Conservation (phyloP, 2,888 invertebrate species). For the Pogonocherus hispidulus region DNA sequence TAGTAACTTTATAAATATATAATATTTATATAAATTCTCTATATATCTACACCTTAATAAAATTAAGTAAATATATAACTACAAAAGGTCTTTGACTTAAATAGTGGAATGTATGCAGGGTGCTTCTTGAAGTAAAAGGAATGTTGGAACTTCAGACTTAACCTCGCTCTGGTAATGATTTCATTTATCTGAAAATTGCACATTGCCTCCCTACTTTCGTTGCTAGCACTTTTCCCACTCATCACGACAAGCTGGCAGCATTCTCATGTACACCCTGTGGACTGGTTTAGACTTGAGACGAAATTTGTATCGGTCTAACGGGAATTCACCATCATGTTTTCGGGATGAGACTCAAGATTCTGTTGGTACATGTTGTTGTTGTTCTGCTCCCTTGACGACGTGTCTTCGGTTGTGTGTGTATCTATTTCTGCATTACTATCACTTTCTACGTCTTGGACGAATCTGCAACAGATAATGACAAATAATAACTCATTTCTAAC, state of each 20-base stretch:
- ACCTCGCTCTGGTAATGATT: conserved; percentile 8
- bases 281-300: background rate
- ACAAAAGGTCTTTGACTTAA: conserved; percentile 28
- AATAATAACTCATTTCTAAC: no score
- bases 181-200: background rate
- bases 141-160: conserved; percentile 16
- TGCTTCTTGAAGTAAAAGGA: conserved; percentile 13
- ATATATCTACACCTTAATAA: conserved; percentile 16
- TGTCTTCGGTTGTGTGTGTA: conserved; percentile 53
- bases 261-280: conserved; percentile 13
- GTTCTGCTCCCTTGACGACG: conserved; percentile 68
- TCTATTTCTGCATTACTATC: conserved; percentile 65
- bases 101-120: conserved; percentile 26
- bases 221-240: background rate
- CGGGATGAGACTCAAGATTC: conserved; percentile 69
- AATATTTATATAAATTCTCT: conserved; percentile 26
- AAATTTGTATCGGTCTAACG: conserved; percentile 44
- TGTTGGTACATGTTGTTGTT: conserved; percentile 73
- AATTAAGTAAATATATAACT: conserved; percentile 29
- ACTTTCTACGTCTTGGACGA: conserved; percentile 67
- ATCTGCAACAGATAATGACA: conserved; percentile 60
- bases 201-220: background rate
- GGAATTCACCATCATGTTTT: conserved; percentile 60
- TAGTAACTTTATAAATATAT: conserved; percentile 26
- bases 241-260: background rate